A percentile compares a stretch with the other conserved stretches of the same genome.
phyloP scores from a whole-genome alignment of 2,113 vertebrate genomes.

The Plotosus lineatus region DNA sequence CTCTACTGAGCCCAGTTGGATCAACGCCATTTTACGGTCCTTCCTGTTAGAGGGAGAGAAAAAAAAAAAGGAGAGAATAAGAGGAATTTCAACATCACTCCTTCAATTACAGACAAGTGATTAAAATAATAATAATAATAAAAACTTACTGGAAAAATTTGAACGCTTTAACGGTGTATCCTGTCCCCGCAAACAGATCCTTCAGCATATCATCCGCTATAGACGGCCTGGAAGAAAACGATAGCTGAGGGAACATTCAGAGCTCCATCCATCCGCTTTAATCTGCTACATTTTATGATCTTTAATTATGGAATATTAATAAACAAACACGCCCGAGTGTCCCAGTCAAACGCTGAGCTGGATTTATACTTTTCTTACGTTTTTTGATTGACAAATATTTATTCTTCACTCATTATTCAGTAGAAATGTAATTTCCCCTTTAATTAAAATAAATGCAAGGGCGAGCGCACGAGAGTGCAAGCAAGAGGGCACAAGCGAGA shows the following conservation, averaged over 20 bases:
- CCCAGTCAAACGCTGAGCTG: too few species aligned
- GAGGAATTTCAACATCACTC: background rate
- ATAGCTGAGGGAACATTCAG: background rate
- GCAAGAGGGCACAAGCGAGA: too few species aligned
- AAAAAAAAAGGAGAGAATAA: background rate
- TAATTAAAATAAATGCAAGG: too few species aligned
- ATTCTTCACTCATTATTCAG: background rate
- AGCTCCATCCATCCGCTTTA: background rate
- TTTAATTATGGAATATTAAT: too few species aligned
- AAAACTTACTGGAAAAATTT: slow-evolving; percentile 64
- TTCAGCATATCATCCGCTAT: slow-evolving; percentile 79
- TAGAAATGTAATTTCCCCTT: too few species aligned
- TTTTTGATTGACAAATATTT: background rate
- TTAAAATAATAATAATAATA: too few species aligned
- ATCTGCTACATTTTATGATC: too few species aligned
- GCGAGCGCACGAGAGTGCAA: too few species aligned
- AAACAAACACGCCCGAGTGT: too few species aligned
- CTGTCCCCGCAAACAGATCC: slow-evolving; percentile 77
- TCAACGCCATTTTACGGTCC: slow-evolving; percentile 81
- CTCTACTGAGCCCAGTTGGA: slow-evolving; percentile 82
- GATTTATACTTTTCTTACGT: background rate
- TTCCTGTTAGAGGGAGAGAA: slow-evolving; percentile 66
- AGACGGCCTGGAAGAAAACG: slow-evolving; percentile 70
- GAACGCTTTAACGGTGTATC: slow-evolving; percentile 80
- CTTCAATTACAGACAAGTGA: background rate